Evolutionary conservation across 2,113 vertebrate genomes (phyloP).

Genomic region (Mus musculus): DNA sequence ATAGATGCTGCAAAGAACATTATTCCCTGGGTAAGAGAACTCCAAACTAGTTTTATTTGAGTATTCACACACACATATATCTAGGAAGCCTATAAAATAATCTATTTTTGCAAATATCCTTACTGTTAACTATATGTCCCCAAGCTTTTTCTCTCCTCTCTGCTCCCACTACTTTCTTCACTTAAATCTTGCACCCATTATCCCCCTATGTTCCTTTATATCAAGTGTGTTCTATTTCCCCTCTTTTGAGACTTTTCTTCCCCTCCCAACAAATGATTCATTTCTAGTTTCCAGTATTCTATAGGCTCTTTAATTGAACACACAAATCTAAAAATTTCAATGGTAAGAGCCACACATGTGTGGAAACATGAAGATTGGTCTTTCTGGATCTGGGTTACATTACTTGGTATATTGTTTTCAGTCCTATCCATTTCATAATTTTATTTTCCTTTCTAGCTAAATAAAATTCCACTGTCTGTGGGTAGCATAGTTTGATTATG

Average conservation of each 20-base stretch:
- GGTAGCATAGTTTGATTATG: neutral
- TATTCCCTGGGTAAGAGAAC: neutral
- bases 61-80: neutral
- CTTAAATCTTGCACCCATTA: neutral
- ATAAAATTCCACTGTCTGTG: neutral
- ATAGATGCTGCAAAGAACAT: neutral
- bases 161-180: fast-evolving
- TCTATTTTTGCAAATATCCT: neutral
- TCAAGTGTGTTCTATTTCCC: neutral
- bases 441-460: neutral
- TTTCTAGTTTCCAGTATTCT: neutral
- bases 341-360: neutral
- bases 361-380: neutral
- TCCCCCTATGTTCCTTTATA: neutral
- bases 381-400: neutral
- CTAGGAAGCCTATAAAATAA: neutral
- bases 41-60: neutral
- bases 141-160: neutral
- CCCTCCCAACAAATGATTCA: no score
- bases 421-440: neutral
- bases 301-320: neutral
- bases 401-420: neutral
- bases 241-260: neutral
- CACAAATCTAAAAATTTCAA: neutral
- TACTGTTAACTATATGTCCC: neutral